Conservation (phyloP, 1,140 invertebrate genomes). For the Chironomus striatipennis region DNA sequence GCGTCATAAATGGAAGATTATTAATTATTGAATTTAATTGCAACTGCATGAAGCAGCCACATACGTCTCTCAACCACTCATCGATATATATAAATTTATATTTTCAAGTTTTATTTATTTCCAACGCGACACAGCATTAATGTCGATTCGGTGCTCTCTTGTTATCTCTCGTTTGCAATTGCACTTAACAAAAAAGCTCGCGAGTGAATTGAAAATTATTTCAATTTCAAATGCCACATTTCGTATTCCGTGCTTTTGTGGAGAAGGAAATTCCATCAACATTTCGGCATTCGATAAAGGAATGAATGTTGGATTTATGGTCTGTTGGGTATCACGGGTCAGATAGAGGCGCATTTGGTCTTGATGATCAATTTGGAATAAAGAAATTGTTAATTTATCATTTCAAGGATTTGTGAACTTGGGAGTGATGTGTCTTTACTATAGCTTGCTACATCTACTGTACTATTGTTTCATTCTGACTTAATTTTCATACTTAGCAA, state of each 20-base stretch:
- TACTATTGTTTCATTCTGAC: no score
- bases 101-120: not conserved
- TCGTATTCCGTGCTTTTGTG: not conserved
- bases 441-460: no score
- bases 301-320: not conserved
- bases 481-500: no score
- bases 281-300: not conserved
- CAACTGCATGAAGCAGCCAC: not conserved
- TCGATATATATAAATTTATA: not conserved
- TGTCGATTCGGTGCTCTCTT: not conserved
- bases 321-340: not conserved
- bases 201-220: not conserved
- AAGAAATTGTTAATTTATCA: no score
- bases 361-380: no score
- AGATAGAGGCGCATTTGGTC: not conserved
- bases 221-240: conserved; percentile 10
- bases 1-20: conserved; percentile 21
- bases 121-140: not conserved
- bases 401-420: no score
- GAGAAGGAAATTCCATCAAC: not conserved
- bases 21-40: conserved; percentile 23
- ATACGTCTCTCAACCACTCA: not conserved
- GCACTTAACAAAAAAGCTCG: not conserved
- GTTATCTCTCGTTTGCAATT: not conserved
- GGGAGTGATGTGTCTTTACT: no score